phyloP scores from a whole-genome alignment of 2,113 vertebrate genomes.

The Narcine bancroftii region DNA sequence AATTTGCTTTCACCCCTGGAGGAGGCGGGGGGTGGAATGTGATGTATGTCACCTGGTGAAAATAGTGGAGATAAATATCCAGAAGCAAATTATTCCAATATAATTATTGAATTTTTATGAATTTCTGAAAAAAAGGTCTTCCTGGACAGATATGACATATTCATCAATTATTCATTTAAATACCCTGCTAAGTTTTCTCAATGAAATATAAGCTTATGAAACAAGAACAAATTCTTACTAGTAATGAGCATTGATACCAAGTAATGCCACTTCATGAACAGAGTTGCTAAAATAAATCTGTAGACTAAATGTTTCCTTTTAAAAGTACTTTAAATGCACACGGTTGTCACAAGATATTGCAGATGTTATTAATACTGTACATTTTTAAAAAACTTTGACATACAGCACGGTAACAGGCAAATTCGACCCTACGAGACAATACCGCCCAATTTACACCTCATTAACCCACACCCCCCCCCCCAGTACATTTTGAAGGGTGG shows the following conservation, averaged over 20 bases:
- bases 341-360: background rate
- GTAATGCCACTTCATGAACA: background rate
- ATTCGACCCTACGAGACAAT: too few species aligned
- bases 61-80: background rate
- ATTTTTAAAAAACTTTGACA: too few species aligned
- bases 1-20: too few species aligned
- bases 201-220: background rate
- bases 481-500: too few species aligned
- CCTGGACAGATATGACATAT: background rate
- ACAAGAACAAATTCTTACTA: background rate
- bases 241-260: background rate
- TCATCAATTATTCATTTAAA: conserved; percentile 4
- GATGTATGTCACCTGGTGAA: too few species aligned
- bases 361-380: background rate
- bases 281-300: background rate
- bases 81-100: background rate
- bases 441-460: too few species aligned
- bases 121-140: background rate
- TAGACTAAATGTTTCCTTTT: background rate
- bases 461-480: too few species aligned
- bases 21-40: too few species aligned
- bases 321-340: background rate
- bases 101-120: background rate
- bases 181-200: background rate
- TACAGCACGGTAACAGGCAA: too few species aligned